Conservation (phyloP, 2,113 vertebrate genomes). For the Platycercus adscitus region DNA sequence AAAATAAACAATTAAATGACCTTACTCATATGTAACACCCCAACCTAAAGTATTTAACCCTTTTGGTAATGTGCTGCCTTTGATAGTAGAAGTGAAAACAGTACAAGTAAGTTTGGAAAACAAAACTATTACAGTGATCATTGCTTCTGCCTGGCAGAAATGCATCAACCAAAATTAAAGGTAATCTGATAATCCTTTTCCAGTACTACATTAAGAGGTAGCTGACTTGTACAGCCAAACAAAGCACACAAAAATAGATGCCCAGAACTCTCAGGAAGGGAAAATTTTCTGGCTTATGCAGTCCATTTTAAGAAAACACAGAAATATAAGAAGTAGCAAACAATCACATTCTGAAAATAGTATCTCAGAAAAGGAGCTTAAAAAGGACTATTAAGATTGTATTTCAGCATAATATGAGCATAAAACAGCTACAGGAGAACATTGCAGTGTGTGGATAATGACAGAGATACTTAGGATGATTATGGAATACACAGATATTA, state of each 20-base stretch:
- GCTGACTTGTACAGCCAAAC: not conserved
- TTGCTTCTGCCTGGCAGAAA: not conserved
- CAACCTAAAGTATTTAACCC: constrained; percentile 18
- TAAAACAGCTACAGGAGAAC: not conserved
- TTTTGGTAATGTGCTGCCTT: not conserved
- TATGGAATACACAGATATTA: not conserved
- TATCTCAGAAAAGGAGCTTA: not conserved
- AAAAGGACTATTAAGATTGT: not conserved
- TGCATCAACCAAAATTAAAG: constrained; percentile 10
- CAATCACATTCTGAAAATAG: not conserved
- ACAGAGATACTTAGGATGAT: not conserved
- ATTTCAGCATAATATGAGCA: not conserved
- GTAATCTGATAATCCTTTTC: not conserved
- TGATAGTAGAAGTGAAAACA: not conserved
- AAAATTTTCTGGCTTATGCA: not conserved
- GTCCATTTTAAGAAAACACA: not conserved
- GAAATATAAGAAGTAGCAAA: not conserved
- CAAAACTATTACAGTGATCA: not conserved
- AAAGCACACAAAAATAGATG: not conserved
- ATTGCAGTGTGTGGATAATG: not conserved
- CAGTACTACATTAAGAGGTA: not conserved
- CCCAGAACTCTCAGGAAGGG: not conserved
- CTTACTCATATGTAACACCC: not conserved
- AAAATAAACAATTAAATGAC: not conserved
- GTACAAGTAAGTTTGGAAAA: not conserved